Percentiles rank a stretch among this genome's conserved stretches.
phyloP scores from a whole-genome alignment of 2,113 vertebrate genomes.

The Connochaetes taurinus region DNA sequence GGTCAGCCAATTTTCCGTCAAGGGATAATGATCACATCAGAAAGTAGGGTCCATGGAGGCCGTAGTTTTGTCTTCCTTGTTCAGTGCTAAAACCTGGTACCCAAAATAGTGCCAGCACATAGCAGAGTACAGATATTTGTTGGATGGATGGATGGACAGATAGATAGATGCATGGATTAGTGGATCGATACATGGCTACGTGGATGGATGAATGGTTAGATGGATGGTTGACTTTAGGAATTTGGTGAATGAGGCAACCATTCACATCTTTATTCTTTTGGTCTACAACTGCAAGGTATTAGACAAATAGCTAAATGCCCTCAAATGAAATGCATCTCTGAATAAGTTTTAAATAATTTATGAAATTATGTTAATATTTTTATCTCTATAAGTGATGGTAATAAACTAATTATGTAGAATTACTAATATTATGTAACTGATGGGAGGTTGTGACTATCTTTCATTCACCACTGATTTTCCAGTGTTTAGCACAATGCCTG shows the following conservation, averaged over 20 bases:
- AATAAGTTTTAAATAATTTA: constrained; percentile 39
- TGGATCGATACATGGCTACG: neutral
- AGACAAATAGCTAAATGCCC: neutral
- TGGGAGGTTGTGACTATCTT: neutral
- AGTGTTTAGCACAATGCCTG: neutral
- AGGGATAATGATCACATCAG: neutral
- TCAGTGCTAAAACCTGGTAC: neutral
- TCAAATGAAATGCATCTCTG: neutral
- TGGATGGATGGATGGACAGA: neutral
- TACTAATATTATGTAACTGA: neutral
- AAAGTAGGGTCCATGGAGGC: neutral
- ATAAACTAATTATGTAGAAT: constrained; percentile 19
- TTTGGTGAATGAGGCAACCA: neutral
- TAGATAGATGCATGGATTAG: neutral
- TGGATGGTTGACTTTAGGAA: neutral
- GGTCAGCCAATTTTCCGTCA: neutral
- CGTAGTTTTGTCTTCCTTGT: neutral
- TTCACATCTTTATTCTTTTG: neutral
- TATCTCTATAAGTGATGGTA: neutral
- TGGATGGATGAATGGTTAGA: neutral
- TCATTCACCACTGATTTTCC: neutral
- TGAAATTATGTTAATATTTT: neutral
- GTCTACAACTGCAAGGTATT: neutral
- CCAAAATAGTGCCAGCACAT: neutral
- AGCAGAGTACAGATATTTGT: neutral